Percentiles rank a stretch among this genome's conserved stretches.
Evolutionary conservation across 2,888 invertebrate genomes (phyloP).

Genomic region (Anthoptus insignis): DNA sequence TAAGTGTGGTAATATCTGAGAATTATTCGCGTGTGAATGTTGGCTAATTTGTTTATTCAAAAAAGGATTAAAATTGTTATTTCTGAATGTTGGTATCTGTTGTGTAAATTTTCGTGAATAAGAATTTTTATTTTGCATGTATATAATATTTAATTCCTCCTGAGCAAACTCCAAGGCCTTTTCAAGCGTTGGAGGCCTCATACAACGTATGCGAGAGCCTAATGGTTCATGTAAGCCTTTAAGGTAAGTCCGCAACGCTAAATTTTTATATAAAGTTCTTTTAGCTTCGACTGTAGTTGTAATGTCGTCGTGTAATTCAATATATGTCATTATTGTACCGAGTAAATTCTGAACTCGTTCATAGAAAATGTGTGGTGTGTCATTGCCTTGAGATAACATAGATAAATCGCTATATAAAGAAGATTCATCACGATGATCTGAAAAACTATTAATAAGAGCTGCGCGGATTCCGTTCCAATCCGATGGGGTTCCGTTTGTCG

Average conservation of each 20-base stretch:
- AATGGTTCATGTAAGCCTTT: conserved; percentile 18
- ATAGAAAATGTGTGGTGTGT: conserved; percentile 14
- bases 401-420: conserved; percentile 41
- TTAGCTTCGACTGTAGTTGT: conserved; percentile 9
- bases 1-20: neutral
- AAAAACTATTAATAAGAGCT: conserved; percentile 49
- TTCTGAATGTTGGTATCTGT: neutral
- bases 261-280: conserved; percentile 16
- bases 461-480: conserved; percentile 43
- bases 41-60: neutral
- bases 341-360: conserved; percentile 11
- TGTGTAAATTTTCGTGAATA: neutral
- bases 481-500: conserved; percentile 43
- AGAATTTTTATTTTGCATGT: conserved; percentile 19
- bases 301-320: conserved; percentile 13
- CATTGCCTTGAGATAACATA: neutral
- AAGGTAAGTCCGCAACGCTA: neutral
- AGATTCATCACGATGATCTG: conserved; percentile 50
- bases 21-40: neutral
- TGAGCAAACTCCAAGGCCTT: conserved; percentile 11
- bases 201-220: conserved; percentile 12
- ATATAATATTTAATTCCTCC: conserved; percentile 12
- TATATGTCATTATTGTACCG: neutral
- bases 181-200: conserved; percentile 12
- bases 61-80: conserved; percentile 4